Evolutionary conservation across 2,113 vertebrate genomes (phyloP), one percentile per base, ranked within the genome.

Genomic region (Malurus elegans): DNA sequence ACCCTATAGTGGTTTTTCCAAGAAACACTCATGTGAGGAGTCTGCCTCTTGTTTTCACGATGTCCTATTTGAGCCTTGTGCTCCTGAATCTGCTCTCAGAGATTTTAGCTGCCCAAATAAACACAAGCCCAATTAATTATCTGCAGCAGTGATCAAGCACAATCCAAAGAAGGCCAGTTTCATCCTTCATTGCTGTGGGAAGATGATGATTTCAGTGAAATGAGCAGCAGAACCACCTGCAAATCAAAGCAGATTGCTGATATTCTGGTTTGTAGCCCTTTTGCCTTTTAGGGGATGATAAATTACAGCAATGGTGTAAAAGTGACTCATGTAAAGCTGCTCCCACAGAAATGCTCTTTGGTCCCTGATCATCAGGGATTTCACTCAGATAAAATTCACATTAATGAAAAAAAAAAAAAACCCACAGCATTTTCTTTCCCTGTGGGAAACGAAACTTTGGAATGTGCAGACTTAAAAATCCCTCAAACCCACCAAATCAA

Each of bases 11-110:
- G 26, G 8, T 51, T 73, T 53, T 91, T 29, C 1, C 10, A 51
- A 23, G 72, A 38, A 8, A 0, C 9, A 14, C 4, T 24, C 9
- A 0, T 12, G 4, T 18, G 24, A 38, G 9, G 25, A 88, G 9
- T 14, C n/a, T 65, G 24, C 11, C 36, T 80, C 47, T 50, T 42
- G 4, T 29, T 84, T 86, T 31, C 56, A 74, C 28, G 26, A 47
- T 8, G 23, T 32, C 34, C 23, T 54, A 4, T 19, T 48, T 0
- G 38, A 74, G 14, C 19, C 34, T 79, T 31, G 28, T 13, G 4
- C n/a, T 65, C 32, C 76, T 18, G 2, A n/a, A 53, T 40, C 9
- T 86, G n/a, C 28, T 65, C 23, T 79, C 20, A 76, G 24, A 54
- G 15, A 51, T 31, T 48, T 85, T 3, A 79, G 36, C 34, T 47